Percentiles rank a stretch among this genome's conserved stretches.
These are phyloP conservation scores for Pocillopora damicornis DNA, from an alignment of 64 coral and sea anemone species.

Conservation along the genomic window DNA sequence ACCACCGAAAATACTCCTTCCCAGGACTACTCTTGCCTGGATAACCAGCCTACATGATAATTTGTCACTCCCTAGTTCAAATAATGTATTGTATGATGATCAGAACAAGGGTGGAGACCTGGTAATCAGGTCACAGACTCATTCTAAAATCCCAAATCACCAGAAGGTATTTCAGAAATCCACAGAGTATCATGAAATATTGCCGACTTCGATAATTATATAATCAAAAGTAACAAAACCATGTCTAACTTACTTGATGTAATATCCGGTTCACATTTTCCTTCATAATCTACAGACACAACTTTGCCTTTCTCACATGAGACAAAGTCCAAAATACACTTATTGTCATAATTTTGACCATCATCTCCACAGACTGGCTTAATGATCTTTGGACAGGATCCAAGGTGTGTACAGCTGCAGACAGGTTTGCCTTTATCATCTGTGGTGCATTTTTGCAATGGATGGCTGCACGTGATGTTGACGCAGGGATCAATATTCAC, in stretches of 20 bases:
- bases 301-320: slow-evolving; percentile 41
- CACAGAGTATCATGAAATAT: no score
- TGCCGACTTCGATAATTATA: background rate
- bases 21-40: no score
- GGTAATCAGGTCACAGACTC: no score
- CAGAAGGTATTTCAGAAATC: no score
- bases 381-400: slow-evolving; percentile 11
- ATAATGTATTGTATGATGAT: no score
- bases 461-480: slow-evolving; percentile 40
- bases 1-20: no score
- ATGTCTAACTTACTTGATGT: background rate
- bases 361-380: slow-evolving; percentile 56
- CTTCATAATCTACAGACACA: slow-evolving; percentile 20
- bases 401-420: background rate
- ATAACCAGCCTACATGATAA: no score
- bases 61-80: no score
- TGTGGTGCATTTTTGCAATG: background rate
- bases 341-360: slow-evolving; percentile 47
- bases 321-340: slow-evolving; percentile 35
- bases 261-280: background rate
- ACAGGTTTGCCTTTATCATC: slow-evolving; percentile 11
- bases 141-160: no score
- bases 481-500: background rate
- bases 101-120: no score
- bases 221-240: background rate